Evolutionary conservation across 1,140 invertebrate species (phyloP).

Genomic region (Drosophila equinoxialis): DNA sequence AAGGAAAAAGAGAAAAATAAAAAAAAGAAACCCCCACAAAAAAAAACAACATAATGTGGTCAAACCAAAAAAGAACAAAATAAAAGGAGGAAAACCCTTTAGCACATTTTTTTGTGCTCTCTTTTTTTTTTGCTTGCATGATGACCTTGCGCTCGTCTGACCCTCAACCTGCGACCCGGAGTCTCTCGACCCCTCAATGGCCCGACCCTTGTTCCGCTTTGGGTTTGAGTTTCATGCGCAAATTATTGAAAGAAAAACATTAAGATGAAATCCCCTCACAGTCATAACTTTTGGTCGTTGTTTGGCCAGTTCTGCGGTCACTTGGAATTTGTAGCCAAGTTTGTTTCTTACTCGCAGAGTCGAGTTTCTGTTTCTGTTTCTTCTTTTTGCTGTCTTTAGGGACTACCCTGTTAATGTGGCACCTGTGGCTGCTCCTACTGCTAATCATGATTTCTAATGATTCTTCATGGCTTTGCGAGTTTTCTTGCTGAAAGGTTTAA

Average conservation of each 20-base stretch:
- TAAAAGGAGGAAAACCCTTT: slow-evolving; percentile 9
- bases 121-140: neutral
- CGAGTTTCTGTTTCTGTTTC: neutral
- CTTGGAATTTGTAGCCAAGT: slow-evolving; percentile 12
- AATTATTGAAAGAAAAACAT: slow-evolving; percentile 27
- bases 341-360: neutral
- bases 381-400: neutral
- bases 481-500: slow-evolving; percentile 9
- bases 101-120: neutral
- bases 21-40: neutral
- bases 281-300: slow-evolving; percentile 14
- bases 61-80: neutral
- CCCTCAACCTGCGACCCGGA: neutral
- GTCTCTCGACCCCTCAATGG: neutral
- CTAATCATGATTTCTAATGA: slow-evolving; percentile 25
- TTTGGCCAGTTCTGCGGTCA: slow-evolving; percentile 7
- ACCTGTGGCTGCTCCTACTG: slow-evolving; percentile 17
- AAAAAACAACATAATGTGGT: slow-evolving; percentile 1
- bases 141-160: slow-evolving; percentile 13
- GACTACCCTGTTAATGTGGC: slow-evolving; percentile 12
- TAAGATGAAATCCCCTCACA: slow-evolving; percentile 18
- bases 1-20: neutral
- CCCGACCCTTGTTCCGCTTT: neutral
- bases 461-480: neutral
- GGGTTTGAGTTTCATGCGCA: slow-evolving; percentile 17